Evolutionary conservation across 2,113 vertebrate species (phyloP).

Genomic region (Prionailurus viverrinus): DNA sequence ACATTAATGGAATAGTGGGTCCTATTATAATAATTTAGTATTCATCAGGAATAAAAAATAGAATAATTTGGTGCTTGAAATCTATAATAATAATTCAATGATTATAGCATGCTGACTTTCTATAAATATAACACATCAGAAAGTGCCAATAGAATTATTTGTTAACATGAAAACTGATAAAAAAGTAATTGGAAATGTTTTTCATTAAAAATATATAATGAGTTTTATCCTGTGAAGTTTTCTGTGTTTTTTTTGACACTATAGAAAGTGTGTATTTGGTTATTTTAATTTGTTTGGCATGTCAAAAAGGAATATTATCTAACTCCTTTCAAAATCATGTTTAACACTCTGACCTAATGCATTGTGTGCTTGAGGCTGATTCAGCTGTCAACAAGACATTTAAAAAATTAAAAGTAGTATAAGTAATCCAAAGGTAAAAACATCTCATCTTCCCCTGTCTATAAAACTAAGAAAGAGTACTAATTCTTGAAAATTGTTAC

Average conservation of each 20-base stretch:
- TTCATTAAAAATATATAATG: background rate
- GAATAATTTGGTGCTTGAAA: slow-evolving; percentile 24
- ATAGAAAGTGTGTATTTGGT: background rate
- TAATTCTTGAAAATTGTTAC: background rate
- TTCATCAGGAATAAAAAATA: slow-evolving; percentile 34
- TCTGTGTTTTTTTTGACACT: background rate
- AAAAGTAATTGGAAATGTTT: slow-evolving; percentile 18
- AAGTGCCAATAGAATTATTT: slow-evolving; percentile 21
- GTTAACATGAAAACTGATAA: background rate
- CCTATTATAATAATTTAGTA: slow-evolving; percentile 37
- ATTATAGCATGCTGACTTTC: background rate
- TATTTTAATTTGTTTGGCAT: slow-evolving; percentile 11
- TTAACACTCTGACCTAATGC: background rate
- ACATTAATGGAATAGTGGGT: background rate
- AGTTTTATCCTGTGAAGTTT: background rate
- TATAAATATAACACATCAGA: background rate
- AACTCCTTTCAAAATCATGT: slow-evolving; percentile 2
- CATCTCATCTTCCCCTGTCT: background rate
- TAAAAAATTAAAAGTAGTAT: background rate
- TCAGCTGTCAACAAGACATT: background rate
- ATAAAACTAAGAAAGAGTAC: background rate
- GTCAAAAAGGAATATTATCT: background rate
- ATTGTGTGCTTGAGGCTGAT: background rate
- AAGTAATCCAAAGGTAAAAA: background rate
- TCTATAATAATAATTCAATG: background rate